These are phyloP conservation scores for Aplidium turbinatum DNA, from an alignment of 23 tunicate species.

Conservation along the genomic window DNA sequence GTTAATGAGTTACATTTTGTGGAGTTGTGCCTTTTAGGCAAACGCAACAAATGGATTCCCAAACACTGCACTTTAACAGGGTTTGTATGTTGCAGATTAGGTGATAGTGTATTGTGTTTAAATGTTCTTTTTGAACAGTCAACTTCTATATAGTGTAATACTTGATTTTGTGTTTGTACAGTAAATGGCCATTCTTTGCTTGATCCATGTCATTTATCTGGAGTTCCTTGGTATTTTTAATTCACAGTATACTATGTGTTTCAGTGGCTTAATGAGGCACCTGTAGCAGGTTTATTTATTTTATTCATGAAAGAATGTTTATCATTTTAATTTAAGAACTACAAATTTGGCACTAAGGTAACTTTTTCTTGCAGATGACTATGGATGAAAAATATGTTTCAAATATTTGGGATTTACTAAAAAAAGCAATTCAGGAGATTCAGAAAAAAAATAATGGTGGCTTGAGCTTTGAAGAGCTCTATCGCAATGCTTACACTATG, in stretches of 20 bases:
- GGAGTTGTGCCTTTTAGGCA: constrained; percentile 53
- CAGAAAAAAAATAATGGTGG: constrained; percentile 99
- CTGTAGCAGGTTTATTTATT: too few relatives aligned
- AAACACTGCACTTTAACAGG: constrained; percentile 32
- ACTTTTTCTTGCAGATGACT: constrained; percentile 74
- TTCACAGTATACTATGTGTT: too few relatives aligned
- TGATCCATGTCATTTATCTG: too few relatives aligned
- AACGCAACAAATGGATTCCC: constrained; percentile 49
- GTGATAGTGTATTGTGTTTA: neutral
- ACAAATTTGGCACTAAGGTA: neutral
- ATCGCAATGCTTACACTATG: constrained; percentile 98
- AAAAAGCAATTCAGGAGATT: constrained; percentile 97
- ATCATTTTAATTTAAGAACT: neutral
- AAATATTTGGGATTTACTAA: constrained; percentile 93
- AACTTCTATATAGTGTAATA: too few relatives aligned
- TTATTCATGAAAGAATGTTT: neutral
- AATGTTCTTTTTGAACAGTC: neutral
- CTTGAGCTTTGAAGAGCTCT: constrained; percentile 91
- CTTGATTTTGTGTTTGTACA: too few relatives aligned
- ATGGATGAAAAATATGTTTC: constrained; percentile 94
- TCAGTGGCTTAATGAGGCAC: too few relatives aligned
- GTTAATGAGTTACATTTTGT: constrained; percentile 33
- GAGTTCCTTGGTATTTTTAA: too few relatives aligned
- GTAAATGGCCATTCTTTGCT: too few relatives aligned
- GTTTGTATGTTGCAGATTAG: constrained; percentile 13